phyloP scores from a whole-genome alignment of 2,888 invertebrate species.

The Tetragonula carbonaria region DNA sequence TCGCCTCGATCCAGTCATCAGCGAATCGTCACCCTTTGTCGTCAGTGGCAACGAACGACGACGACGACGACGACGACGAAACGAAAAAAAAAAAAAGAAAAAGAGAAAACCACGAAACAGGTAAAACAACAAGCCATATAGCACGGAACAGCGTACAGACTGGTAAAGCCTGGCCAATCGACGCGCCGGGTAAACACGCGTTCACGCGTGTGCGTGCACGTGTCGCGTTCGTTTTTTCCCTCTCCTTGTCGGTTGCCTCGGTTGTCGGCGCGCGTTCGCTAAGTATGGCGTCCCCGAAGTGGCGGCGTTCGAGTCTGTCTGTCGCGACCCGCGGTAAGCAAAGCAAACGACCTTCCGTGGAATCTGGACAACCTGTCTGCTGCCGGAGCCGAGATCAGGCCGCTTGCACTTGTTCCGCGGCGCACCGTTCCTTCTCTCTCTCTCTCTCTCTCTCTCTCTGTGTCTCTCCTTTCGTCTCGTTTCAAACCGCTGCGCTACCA shows the following conservation, averaged over 20 bases:
- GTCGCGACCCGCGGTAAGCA: constrained; percentile 82
- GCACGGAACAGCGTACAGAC: not conserved
- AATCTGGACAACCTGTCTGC: constrained; percentile 84
- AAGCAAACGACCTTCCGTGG: constrained; percentile 84
- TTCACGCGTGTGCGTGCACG: constrained; percentile 26
- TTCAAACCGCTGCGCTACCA: constrained; percentile 51
- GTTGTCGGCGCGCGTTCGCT: constrained; percentile 27
- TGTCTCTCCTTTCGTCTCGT: constrained; percentile 56
- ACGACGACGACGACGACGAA: no score
- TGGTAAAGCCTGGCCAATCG: not conserved
- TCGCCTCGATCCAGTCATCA: no score
- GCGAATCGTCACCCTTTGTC: no score
- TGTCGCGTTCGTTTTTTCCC: constrained; percentile 35
- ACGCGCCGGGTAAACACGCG: constrained; percentile 3
- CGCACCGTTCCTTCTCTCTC: constrained; percentile 53
- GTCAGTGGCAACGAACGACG: no score
- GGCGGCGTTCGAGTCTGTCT: constrained; percentile 73
- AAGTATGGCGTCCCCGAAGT: constrained; percentile 68
- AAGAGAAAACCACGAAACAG: not conserved
- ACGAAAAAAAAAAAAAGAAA: not conserved
- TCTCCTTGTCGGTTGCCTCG: constrained; percentile 6
- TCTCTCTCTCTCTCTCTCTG: not conserved
- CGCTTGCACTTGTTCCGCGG: constrained; percentile 78
- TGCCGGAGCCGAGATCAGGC: constrained; percentile 73
- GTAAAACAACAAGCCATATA: not conserved